Evolutionary conservation across 92 coral and sea anemone genomes (phyloP).

Genomic region (Desmophyllum pertusum): DNA sequence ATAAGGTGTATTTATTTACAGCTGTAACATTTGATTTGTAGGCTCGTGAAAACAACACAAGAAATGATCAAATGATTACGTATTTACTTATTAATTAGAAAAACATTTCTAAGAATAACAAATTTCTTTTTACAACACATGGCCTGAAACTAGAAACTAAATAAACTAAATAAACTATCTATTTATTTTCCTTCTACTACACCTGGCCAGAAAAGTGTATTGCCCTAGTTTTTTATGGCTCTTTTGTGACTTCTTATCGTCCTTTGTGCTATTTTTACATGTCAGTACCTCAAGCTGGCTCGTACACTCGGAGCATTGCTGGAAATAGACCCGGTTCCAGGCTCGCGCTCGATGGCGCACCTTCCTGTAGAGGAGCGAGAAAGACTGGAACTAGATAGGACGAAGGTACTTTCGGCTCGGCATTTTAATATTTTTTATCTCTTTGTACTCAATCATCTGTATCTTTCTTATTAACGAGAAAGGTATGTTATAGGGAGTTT

Average conservation of each 20-base stretch:
- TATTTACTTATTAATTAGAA: too few species aligned
- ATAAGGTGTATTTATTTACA: too few species aligned
- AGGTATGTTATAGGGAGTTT: not conserved
- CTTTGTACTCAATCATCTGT: not conserved
- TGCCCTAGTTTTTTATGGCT: not conserved
- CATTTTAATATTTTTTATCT: not conserved
- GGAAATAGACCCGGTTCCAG: constrained; percentile 79
- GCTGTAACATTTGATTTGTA: too few species aligned
- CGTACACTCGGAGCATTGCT: constrained; percentile 78
- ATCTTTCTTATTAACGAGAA: not conserved
- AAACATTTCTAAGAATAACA: too few species aligned
- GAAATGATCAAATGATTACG: too few species aligned
- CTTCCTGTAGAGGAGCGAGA: constrained; percentile 87
- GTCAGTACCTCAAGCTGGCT: constrained; percentile 77
- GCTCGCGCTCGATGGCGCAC: constrained; percentile 90
- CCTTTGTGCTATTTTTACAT: not conserved
- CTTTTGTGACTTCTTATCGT: not conserved
- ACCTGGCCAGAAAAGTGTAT: too few species aligned
- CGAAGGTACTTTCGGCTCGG: constrained; percentile 53
- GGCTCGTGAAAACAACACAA: too few species aligned
- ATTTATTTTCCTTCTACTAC: too few species aligned
- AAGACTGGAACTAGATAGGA: constrained; percentile 78
- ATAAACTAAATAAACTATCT: too few species aligned
- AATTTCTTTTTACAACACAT: too few species aligned
- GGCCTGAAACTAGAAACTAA: too few species aligned